These are phyloP conservation scores for Intellagama lesueurii DNA, from an alignment of 2,797 vertebrate genomes.

Conservation along the genomic window DNA sequence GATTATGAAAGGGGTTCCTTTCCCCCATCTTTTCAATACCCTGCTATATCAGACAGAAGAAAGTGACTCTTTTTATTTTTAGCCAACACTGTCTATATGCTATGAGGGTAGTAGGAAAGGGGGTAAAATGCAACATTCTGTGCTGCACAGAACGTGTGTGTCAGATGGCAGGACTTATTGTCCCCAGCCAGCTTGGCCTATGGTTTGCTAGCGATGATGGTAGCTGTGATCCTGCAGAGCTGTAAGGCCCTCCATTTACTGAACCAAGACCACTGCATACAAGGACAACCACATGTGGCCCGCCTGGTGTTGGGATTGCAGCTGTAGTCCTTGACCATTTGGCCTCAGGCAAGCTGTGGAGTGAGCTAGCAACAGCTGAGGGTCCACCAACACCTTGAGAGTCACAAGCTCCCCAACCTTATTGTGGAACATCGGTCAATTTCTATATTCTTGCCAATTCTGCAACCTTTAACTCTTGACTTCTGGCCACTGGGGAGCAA, in stretches of 20 bases:
- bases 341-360: neutral
- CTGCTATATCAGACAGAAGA: too few species aligned
- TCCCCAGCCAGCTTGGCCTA: too few species aligned
- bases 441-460: neutral
- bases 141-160: neutral
- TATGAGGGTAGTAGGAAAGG: neutral
- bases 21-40: too few species aligned
- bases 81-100: too few species aligned
- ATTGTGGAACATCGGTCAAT: neutral
- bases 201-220: neutral
- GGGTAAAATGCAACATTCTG: neutral
- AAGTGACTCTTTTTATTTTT: too few species aligned
- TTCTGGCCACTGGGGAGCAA: neutral
- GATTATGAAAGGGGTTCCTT: too few species aligned
- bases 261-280: neutral
- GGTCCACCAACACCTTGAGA: neutral
- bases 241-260: neutral
- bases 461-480: neutral
- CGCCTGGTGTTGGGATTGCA: neutral
- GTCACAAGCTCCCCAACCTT: neutral
- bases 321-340: neutral
- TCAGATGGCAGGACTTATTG: neutral
- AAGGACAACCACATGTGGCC: neutral
- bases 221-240: neutral
- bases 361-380: neutral